Evolutionary conservation across 2,888 invertebrate species (phyloP).

Genomic region (Brachypalpus laphriformis): DNA sequence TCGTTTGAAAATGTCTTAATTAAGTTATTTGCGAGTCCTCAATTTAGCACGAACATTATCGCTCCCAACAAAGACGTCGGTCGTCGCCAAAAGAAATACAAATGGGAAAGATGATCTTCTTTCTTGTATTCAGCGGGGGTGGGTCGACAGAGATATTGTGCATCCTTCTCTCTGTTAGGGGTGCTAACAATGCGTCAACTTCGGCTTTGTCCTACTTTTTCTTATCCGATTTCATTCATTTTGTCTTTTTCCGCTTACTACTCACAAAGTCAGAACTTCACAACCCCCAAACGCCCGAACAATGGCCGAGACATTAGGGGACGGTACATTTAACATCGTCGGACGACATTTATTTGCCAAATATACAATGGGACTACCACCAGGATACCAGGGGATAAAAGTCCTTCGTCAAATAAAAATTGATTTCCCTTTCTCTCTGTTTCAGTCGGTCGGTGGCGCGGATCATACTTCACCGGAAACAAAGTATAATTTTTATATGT

Average conservation of each 20-base stretch:
- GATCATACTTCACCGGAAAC: neutral
- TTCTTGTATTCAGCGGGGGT: neutral
- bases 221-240: slow-evolving; percentile 62
- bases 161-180: neutral
- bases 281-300: neutral
- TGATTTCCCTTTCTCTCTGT: slow-evolving; percentile 1
- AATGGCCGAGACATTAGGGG: slow-evolving; percentile 23
- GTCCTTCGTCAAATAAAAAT: slow-evolving; percentile 36
- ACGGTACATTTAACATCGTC: slow-evolving; percentile 49
- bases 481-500: slow-evolving; percentile 43
- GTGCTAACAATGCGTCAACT: slow-evolving; percentile 42
- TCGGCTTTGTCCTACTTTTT: slow-evolving; percentile 59
- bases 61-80: slow-evolving; percentile 36
- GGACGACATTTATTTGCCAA: slow-evolving; percentile 42
- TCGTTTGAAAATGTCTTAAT: slow-evolving; percentile 46
- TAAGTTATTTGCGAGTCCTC: slow-evolving; percentile 61
- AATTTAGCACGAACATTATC: slow-evolving; percentile 65
- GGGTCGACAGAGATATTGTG: neutral
- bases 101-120: slow-evolving; percentile 41
- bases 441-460: too few species aligned
- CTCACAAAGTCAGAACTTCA: slow-evolving; percentile 31
- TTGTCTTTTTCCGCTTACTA: slow-evolving; percentile 50
- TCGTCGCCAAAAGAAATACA: slow-evolving; percentile 7
- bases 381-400: neutral
- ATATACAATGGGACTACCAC: slow-evolving; percentile 11